Base-by-base conservation (phyloP, 2,113 vertebrate genomes). In the Melanotaenia duboulayi region DNA sequence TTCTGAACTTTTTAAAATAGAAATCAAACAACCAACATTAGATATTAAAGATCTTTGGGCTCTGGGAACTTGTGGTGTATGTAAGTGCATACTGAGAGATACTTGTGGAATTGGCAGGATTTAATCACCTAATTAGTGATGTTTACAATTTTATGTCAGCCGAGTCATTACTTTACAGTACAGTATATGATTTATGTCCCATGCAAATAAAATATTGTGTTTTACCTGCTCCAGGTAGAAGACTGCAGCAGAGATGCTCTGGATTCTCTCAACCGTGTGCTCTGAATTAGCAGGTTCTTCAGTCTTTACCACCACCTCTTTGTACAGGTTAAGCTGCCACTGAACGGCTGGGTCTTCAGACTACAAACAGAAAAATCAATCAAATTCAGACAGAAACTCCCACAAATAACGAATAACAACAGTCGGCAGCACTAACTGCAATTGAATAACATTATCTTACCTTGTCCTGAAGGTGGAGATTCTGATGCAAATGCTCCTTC, bases 311-410 rank as follows among this genome's bases (percentile, higher is more conserved):
- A 95, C 83, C 75, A 99, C 92, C 56, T 99, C 96, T 78, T 94
- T 98, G 82, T 99, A 99, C 16, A 99, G 94, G 84, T 99, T 97
- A 71, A 99, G 59, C 81, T 99, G 98, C 98, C 98, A 99, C 89
- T 97, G 96, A 68, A 99, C 97, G 10, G 96, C 97, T 20, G 97
- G 97, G 73, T 99, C 97, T 61, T 97, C 97, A 51, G 96, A 97
- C 98, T 99, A 48, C 9, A 64, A 37, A 10, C 46, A 80, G 22
- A 65, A 46, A 14, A 61, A 42, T 19, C 9, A 46, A 13, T 37
- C 20, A 54, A 24, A 57, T 28, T 2, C 59, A 70, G 19, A 14
- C 57, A 25, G 3, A 32, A 2, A 50, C 16, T 11, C 19, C 22
- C 37, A 42, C 2, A 55, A 39, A 55, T 40, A 17, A 39, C 0